Conservation (phyloP, 2,113 vertebrate species). For the Hemiscyllium ocellatum region DNA sequence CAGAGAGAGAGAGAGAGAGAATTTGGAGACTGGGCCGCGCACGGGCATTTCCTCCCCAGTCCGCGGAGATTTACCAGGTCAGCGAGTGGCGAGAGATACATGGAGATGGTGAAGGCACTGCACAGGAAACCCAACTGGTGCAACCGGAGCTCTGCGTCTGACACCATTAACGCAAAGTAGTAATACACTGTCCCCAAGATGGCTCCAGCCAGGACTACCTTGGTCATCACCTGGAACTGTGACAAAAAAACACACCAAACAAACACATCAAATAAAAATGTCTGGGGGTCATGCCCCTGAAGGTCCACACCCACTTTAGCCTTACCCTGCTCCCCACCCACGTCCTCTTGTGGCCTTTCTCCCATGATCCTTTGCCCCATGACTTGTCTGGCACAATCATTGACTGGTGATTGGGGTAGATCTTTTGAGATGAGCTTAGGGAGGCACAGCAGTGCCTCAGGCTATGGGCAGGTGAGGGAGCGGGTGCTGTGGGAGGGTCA, state of each 20-base stretch:
- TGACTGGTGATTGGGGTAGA: neutral
- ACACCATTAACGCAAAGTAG: conserved; percentile 67
- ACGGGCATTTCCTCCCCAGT: no score
- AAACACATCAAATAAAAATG: neutral
- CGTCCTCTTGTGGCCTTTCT: neutral
- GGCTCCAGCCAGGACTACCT: conserved; percentile 51
- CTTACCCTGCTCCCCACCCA: neutral
- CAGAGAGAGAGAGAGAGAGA: no score
- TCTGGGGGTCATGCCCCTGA: neutral
- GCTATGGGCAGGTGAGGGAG: neutral
- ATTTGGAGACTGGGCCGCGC: no score
- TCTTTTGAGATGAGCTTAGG: neutral
- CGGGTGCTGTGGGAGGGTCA: no score
- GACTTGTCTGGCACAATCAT: no score
- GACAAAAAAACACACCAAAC: neutral
- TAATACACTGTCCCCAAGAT: conserved; percentile 58
- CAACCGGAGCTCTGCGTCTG: conserved; percentile 47
- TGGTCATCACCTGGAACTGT: conserved; percentile 56
- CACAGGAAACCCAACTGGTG: conserved; percentile 75
- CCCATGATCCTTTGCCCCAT: neutral
- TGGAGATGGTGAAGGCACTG: conserved; percentile 79
- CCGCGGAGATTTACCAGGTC: conserved; percentile 65
- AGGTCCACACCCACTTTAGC: neutral
- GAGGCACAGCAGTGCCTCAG: no score
- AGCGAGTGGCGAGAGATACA: conserved; percentile 83